These are phyloP conservation scores for rat (Rattus norvegicus) DNA, from an alignment of 2,113 vertebrate genomes.

Conservation along the genomic window DNA sequence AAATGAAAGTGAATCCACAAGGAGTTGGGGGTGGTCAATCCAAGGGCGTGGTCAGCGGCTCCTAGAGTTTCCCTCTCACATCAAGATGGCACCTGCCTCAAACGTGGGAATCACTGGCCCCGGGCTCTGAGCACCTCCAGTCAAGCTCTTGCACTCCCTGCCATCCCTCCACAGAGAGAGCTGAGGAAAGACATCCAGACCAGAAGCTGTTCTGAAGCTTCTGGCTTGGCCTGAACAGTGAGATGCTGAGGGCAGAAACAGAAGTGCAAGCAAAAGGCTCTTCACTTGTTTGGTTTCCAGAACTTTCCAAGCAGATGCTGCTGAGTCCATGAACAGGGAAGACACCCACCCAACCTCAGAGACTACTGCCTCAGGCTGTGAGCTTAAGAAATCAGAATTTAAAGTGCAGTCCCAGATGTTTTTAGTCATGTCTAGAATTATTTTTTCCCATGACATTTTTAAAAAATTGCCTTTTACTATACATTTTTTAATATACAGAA, in stretches of 20 bases:
- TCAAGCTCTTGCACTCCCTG: neutral
- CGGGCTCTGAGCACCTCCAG: neutral
- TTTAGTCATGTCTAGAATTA: neutral
- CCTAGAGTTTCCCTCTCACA: neutral
- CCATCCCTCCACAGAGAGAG: neutral
- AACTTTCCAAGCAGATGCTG: conserved; percentile 43
- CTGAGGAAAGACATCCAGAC: neutral
- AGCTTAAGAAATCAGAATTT: neutral
- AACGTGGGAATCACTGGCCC: neutral
- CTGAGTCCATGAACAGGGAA: neutral
- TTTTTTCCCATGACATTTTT: neutral
- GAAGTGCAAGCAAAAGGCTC: neutral
- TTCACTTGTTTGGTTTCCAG: neutral
- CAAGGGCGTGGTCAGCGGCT: neutral
- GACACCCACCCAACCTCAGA: neutral
- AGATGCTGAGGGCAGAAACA: neutral
- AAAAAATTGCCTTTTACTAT: neutral
- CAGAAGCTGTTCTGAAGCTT: neutral
- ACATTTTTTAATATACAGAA: neutral
- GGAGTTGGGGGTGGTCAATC: neutral
- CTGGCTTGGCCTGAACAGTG: too few species aligned
- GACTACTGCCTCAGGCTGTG: neutral
- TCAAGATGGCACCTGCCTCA: neutral
- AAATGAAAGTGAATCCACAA: neutral
- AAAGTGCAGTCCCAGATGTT: conserved; percentile 23